Conservation (phyloP, 2,113 vertebrate genomes). For the Phainopepla nitens region DNA sequence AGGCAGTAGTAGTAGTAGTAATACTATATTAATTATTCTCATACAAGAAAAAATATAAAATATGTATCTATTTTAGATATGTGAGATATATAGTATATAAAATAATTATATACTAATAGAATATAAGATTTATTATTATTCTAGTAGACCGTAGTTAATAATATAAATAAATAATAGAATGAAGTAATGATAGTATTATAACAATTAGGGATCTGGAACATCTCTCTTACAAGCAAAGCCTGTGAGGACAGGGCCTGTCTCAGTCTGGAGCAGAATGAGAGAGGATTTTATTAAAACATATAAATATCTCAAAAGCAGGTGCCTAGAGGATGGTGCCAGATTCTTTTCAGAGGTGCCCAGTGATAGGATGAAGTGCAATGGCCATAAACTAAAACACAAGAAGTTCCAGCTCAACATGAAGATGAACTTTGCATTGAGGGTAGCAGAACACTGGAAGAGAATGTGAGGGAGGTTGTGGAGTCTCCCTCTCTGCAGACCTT, state of each 20-base stretch:
- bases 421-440: neutral
- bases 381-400: neutral
- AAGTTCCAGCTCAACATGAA: neutral
- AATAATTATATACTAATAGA: neutral
- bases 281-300: neutral
- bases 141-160: neutral
- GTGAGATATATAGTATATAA: neutral
- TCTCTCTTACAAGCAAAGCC: neutral
- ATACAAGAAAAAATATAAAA: neutral
- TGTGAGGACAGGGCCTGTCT: accelerated
- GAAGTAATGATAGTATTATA: neutral
- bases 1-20: neutral
- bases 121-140: neutral
- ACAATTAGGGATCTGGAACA: neutral
- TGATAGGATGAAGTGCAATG: neutral
- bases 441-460: neutral
- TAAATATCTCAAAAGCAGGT: neutral
- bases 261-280: neutral
- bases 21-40: neutral
- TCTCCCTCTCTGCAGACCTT: neutral
- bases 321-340: neutral
- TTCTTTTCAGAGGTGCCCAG: neutral
- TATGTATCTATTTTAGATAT: neutral
- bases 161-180: neutral
- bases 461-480: neutral